Evolutionary conservation across 2,113 vertebrate genomes (phyloP), one percentile per base, ranked within the genome.

Genomic region (Suncus etruscus): DNA sequence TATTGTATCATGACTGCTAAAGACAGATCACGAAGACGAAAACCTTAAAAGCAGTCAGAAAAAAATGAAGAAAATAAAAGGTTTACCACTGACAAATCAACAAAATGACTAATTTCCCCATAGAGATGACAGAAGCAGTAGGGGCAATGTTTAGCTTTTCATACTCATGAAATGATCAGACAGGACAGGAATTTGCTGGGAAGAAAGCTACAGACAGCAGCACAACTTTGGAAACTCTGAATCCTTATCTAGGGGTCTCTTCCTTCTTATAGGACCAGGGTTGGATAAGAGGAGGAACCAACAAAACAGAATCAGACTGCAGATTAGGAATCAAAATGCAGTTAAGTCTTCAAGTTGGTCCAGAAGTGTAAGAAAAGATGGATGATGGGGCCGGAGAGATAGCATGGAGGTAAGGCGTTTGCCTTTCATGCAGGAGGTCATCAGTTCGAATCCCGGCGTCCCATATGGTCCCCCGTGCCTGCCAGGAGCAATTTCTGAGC

Each of bases 11-110:
- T 8, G 69, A 75, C 11, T 83, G 68, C 8, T 83, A 45, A 90
- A 90, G 61, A 83, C 47, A 48, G 87, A 92, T 83, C 2, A 78
- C 61, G 22, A 79, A 86, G 54, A 87, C 8, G 51, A 83, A 90
- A 83, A 50, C 22, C 54, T 90, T 83, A 39, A 78, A 78, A 61
- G 3, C 50, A 68, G 45, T 9, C 24, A 79, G 18, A 20, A 70
- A 74, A 66, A 11, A 5, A 58, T 14, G 48, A 48, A 47, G 31
- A 7, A 51, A 77, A 77, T 29, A 68, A n/a, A n/a, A n/a, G n/a
- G n/a, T n/a, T n/a, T 75, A 68, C 8, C 31, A 94, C 15, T 16
- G n/a, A 86, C 47, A 14, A 8, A 91, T 48, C 8, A 91, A n/a
- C 20, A 76, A 16, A 11, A 81, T 16, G 72, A 89, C 51, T 39